Evolutionary conservation across 2,113 vertebrate species (phyloP).

Genomic region (Forbesichthys agassizii): DNA sequence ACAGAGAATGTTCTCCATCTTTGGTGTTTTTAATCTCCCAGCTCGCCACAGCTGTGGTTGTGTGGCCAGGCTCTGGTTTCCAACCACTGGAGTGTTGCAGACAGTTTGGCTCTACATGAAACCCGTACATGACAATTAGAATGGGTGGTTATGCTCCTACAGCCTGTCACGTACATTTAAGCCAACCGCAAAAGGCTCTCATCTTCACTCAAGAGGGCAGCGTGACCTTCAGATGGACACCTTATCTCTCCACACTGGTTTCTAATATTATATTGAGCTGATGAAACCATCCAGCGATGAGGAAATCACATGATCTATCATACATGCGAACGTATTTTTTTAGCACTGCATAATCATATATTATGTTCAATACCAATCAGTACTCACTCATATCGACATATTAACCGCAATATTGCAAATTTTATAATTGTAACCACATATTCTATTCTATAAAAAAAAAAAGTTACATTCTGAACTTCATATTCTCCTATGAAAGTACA

Average conservation of each 20-base stretch:
- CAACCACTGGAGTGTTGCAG: constrained; percentile 68
- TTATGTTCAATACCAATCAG: no score
- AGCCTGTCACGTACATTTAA: constrained; percentile 72
- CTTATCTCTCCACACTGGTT: constrained; percentile 59
- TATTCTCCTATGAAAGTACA: no score
- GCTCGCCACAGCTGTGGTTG: constrained; percentile 58
- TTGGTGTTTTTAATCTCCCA: background rate
- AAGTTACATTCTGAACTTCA: no score
- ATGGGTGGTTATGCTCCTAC: constrained; percentile 64
- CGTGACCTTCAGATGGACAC: constrained; percentile 73
- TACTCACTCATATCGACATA: no score
- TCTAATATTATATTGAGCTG: constrained; percentile 63
- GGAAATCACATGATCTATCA: constrained; percentile 68
- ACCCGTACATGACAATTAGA: constrained; percentile 77
- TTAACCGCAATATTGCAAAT: no score
- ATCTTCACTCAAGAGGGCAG: constrained; percentile 61
- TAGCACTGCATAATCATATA: no score
- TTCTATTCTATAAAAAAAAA: no score
- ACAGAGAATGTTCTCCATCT: background rate
- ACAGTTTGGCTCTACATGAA: constrained; percentile 77
- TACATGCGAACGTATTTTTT: constrained; percentile 54
- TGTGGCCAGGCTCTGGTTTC: constrained; percentile 67
- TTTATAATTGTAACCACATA: no score
- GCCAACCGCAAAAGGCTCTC: constrained; percentile 74
- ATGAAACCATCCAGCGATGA: constrained; percentile 51